Percentiles rank a stretch among this genome's conserved stretches.
These are phyloP conservation scores for Rotaria socialis DNA, from an alignment of 2,888 invertebrate genomes.

Conservation along the genomic window DNA sequence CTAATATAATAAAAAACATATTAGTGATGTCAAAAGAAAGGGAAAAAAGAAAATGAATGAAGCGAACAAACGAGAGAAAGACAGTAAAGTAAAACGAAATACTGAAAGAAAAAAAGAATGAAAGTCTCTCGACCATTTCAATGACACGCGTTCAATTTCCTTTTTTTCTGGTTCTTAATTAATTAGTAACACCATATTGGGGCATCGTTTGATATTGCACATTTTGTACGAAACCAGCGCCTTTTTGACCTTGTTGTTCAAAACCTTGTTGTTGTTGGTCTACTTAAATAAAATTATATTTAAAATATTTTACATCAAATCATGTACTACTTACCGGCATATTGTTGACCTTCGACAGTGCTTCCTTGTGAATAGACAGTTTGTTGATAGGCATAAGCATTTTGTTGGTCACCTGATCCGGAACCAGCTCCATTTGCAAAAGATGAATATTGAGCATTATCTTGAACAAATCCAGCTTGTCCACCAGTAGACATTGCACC, in stretches of 20 bases:
- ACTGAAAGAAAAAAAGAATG: background rate
- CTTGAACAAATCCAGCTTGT: background rate
- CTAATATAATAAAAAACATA: background rate
- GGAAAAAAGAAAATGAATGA: background rate
- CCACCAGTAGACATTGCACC: background rate
- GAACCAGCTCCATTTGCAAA: background rate
- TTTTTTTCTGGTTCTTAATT: background rate
- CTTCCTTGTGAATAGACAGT: background rate
- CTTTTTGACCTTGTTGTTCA: background rate
- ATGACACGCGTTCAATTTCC: background rate
- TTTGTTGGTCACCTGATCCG: background rate
- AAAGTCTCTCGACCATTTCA: background rate
- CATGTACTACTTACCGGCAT: background rate
- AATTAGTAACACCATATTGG: background rate
- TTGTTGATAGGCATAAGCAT: background rate
- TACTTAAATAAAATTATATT: background rate
- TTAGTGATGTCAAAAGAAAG: background rate
- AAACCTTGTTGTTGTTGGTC: background rate
- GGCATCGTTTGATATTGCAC: conserved; percentile 26
- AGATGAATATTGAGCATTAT: background rate
- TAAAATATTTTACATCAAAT: background rate
- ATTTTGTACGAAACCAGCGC: conserved; percentile 1
- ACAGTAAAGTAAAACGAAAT: background rate
- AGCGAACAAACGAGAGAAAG: background rate
- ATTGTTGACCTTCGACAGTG: conserved; percentile 20